These are phyloP conservation scores for Agriotes lineatus DNA, from an alignment of 2,888 invertebrate species.

Conservation along the genomic window DNA sequence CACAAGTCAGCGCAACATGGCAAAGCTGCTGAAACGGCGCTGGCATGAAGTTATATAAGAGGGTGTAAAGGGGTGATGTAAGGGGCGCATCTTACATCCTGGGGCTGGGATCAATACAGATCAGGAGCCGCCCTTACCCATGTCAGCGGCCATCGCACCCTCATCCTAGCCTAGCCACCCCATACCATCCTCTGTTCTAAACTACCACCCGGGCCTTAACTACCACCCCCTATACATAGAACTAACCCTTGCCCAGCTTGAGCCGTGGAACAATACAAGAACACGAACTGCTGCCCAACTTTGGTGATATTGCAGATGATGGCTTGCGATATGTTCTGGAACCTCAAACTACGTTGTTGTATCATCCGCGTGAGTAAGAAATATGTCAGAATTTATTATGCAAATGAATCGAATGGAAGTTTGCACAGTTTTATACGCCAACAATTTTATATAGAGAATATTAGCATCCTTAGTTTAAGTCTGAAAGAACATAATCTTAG, in stretches of 20 bases:
- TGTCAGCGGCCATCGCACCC: conserved; percentile 66
- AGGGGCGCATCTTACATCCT: conserved; percentile 67
- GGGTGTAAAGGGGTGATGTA: conserved; percentile 59
- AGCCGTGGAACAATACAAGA: conserved; percentile 49
- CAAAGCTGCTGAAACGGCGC: conserved; percentile 30
- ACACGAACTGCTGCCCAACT: conserved; percentile 44
- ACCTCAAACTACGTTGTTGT: neutral
- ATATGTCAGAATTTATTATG: no score
- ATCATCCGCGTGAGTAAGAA: neutral
- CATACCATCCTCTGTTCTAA: conserved; percentile 46
- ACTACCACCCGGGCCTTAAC: conserved; percentile 49
- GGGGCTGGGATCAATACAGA: conserved; percentile 67
- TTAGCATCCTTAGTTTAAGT: no score
- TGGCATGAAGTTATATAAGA: conserved; percentile 44
- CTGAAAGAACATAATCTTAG: no score
- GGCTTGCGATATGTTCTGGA: conserved; percentile 14
- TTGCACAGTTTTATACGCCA: no score
- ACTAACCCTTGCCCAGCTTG: conserved; percentile 44
- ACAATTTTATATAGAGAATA: no score
- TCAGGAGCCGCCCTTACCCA: conserved; percentile 67
- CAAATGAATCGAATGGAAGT: no score
- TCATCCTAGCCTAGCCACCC: conserved; percentile 51
- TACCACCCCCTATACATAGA: conserved; percentile 47
- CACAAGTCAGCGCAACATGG: conserved; percentile 21
- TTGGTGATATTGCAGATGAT: conserved; percentile 42